Evolutionary conservation across 2,888 invertebrate species (phyloP).

Genomic region (Meliscaeva auricollis): DNA sequence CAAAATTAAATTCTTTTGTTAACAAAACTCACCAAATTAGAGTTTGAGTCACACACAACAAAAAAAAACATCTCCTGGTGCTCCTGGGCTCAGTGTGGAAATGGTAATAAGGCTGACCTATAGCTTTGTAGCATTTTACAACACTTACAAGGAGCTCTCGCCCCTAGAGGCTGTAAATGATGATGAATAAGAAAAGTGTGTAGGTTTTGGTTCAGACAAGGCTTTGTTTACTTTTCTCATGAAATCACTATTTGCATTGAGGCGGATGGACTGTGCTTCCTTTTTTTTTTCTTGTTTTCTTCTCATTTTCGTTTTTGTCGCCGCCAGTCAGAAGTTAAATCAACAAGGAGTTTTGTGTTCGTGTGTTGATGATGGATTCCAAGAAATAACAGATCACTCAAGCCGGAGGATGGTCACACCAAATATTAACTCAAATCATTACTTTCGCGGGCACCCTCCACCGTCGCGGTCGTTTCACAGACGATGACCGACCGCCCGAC

Average conservation of each 20-base stretch:
- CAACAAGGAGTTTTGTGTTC: constrained; percentile 56
- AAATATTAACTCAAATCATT: constrained; percentile 71
- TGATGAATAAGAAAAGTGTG: constrained; percentile 42
- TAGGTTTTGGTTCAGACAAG: constrained; percentile 35
- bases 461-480: too few species aligned
- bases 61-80: neutral
- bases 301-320: constrained; percentile 35
- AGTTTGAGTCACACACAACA: constrained; percentile 71
- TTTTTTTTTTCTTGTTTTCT: constrained; percentile 41
- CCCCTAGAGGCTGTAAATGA: constrained; percentile 10
- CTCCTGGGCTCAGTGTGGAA: constrained; percentile 15
- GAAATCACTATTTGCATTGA: constrained; percentile 70
- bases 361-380: constrained; percentile 49
- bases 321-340: constrained; percentile 73
- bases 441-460: constrained; percentile 26
- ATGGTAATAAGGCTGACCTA: constrained; percentile 60
- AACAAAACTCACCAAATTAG: constrained; percentile 70
- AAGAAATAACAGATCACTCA: constrained; percentile 66
- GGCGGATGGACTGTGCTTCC: constrained; percentile 71
- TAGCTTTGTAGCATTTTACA: constrained; percentile 23
- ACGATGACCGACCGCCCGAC: neutral
- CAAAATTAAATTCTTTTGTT: constrained; percentile 74
- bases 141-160: constrained; percentile 32
- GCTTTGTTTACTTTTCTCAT: constrained; percentile 73
- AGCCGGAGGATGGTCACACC: constrained; percentile 68